phyloP scores from a whole-genome alignment of 1,140 invertebrate species.

The Drosophila malerkotliana region DNA sequence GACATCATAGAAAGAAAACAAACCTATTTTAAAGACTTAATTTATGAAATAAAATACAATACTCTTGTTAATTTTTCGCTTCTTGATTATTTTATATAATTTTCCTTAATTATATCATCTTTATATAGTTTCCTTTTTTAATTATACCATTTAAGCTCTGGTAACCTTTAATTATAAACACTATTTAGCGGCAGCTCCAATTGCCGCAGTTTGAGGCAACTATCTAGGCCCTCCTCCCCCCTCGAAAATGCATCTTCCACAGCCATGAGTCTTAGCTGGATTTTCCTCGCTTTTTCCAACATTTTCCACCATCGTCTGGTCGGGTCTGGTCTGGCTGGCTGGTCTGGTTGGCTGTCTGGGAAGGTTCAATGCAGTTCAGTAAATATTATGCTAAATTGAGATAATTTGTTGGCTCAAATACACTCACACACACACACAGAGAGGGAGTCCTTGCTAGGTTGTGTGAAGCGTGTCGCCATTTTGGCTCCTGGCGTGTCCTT shows the following conservation, averaged over 20 bases:
- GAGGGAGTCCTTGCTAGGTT: too few species aligned
- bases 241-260: neutral
- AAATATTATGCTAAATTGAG: slow-evolving; percentile 82
- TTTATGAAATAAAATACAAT: too few species aligned
- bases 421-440: slow-evolving; percentile 17
- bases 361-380: slow-evolving; percentile 77
- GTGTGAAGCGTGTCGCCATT: slow-evolving; percentile 46
- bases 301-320: neutral
- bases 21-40: too few species aligned
- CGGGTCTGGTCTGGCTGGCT: slow-evolving; percentile 3
- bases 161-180: slow-evolving; percentile 2
- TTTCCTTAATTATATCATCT: too few species aligned
- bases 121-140: too few species aligned
- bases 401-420: slow-evolving; percentile 72
- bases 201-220: slow-evolving; percentile 6
- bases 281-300: slow-evolving; percentile 9
- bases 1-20: too few species aligned
- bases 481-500: slow-evolving; percentile 55
- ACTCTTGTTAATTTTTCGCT: too few species aligned
- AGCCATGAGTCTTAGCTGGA: neutral
- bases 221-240: neutral
- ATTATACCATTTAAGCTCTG: too few species aligned
- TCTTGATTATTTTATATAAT: too few species aligned
- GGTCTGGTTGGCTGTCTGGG: slow-evolving; percentile 27
- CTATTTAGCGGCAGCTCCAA: slow-evolving; percentile 7